Evolutionary conservation across 2,888 invertebrate species (phyloP), one percentile per base, ranked within the genome.

Genomic region (Chydorus sphaericus): DNA sequence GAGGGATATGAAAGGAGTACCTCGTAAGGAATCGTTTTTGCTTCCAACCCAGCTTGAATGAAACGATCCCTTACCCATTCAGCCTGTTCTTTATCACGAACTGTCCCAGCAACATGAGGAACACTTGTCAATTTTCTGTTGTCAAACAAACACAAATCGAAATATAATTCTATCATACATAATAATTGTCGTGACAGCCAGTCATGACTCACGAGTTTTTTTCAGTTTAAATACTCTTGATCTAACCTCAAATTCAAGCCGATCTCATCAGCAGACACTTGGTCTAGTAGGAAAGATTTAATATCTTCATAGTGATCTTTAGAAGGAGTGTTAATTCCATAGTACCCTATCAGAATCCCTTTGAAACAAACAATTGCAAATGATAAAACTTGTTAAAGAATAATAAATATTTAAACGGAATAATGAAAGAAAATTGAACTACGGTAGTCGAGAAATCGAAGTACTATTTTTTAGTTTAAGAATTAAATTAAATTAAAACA

Each of bases 101-200:
- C 57, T 10, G 65, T 65, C 3, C 68, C 69, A 14, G 65, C 67
- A 36, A 69, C 50, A 58, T 68, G 68, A 1, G 68, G 66, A 3
- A 52, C 52, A 14, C 33, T 33, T 23, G 33, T 52, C 52, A 52
- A 20, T n/a, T 52, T 20, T 23, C 52, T 52, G n/a, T n/a, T n/a
- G n/a, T n/a, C n/a, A n/a, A n/a, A n/a, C n/a, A n/a, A n/a, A n/a
- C n/a, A n/a, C n/a, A n/a, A n/a, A n/a, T n/a, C n/a, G n/a, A n/a
- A n/a, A n/a, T n/a, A n/a, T n/a, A n/a, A n/a, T n/a, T n/a, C n/a
- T n/a, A n/a, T n/a, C n/a, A n/a, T n/a, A n/a, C n/a, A n/a, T n/a
- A n/a, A n/a, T n/a, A n/a, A n/a, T n/a, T n/a, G n/a, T n/a, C n/a
- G n/a, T n/a, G n/a, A n/a, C n/a, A n/a, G n/a, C n/a, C n/a, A n/a